phyloP scores from a whole-genome alignment of 2,888 invertebrate species.

The Apodemia duryi region DNA sequence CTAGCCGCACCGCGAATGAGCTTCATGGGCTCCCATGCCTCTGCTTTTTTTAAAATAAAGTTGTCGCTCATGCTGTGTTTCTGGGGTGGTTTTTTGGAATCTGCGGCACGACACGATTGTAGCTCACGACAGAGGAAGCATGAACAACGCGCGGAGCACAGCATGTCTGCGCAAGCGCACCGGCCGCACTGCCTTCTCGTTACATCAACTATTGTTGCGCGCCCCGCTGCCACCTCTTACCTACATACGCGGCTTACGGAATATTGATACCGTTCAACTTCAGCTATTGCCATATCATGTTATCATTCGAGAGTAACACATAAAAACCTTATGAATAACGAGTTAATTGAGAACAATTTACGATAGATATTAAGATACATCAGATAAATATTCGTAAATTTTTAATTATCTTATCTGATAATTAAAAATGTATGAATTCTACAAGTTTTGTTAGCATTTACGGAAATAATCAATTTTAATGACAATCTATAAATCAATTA shows the following conservation, averaged over 20 bases:
- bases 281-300: constrained; percentile 32
- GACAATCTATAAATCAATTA: too few relatives aligned
- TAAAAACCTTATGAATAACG: not conserved
- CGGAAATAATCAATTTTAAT: too few relatives aligned
- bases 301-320: constrained; percentile 18
- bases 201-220: constrained; percentile 52
- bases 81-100: constrained; percentile 62
- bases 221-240: constrained; percentile 40
- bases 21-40: constrained; percentile 73
- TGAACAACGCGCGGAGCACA: constrained; percentile 85
- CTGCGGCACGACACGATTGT: constrained; percentile 80
- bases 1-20: constrained; percentile 70
- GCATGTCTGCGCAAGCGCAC: constrained; percentile 77
- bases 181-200: constrained; percentile 62
- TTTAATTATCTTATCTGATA: too few relatives aligned
- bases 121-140: constrained; percentile 88
- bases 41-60: constrained; percentile 77
- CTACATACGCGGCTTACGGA: constrained; percentile 51
- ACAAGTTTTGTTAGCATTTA: too few relatives aligned
- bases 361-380: too few relatives aligned
- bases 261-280: constrained; percentile 56
- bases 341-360: not conserved
- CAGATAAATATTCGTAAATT: too few relatives aligned
- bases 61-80: constrained; percentile 68
- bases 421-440: too few relatives aligned